Percentiles rank a stretch among this genome's conserved stretches.
These are phyloP conservation scores for Peromyscus aztecus DNA, from an alignment of 2,797 vertebrate genomes.

Conservation along the genomic window DNA sequence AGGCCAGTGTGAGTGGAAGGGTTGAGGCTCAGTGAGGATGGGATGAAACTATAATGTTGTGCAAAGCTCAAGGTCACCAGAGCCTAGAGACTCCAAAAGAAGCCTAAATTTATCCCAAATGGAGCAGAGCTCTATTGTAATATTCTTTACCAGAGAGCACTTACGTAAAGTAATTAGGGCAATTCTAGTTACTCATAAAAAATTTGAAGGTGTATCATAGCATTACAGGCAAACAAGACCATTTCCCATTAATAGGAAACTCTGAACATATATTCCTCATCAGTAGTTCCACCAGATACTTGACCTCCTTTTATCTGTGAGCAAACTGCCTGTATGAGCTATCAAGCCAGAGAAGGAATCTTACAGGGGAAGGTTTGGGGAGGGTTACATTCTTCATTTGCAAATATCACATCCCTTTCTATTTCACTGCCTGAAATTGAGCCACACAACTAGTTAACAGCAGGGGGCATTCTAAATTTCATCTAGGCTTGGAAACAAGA, in stretches of 20 bases:
- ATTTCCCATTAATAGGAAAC: background rate
- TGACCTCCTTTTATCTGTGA: background rate
- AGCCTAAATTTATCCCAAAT: background rate
- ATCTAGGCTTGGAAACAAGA: background rate
- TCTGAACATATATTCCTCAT: background rate
- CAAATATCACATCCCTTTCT: background rate
- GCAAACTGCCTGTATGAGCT: no score
- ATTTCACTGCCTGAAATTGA: background rate
- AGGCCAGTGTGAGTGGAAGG: background rate
- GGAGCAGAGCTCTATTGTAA: background rate
- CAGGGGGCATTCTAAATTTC: background rate
- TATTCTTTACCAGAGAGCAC: background rate
- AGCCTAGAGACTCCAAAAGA: background rate
- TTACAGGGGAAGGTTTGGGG: no score
- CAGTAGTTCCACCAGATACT: background rate
- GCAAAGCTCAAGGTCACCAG: background rate
- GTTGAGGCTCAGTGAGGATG: background rate
- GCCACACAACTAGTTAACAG: background rate
- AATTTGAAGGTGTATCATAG: background rate
- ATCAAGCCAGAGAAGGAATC: background rate
- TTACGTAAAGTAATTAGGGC: background rate
- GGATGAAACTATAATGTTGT: background rate
- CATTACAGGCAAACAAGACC: background rate
- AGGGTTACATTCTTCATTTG: background rate
- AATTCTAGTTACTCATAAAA: conserved; percentile 2